phyloP scores from a whole-genome alignment of 2,113 vertebrate genomes.

The Spea multiplicata region DNA sequence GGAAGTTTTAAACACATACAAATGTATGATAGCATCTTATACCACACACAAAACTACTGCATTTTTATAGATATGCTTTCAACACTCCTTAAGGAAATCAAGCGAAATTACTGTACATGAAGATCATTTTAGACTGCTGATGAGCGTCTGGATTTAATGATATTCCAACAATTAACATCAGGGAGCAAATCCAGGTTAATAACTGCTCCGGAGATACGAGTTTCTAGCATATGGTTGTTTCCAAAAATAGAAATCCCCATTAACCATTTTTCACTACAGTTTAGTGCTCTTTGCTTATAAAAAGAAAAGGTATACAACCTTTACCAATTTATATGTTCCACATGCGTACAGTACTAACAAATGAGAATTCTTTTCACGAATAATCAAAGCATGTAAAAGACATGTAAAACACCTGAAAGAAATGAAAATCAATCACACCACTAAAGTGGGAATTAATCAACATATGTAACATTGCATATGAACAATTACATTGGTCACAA shows the following conservation, averaged over 20 bases:
- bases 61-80: conserved; percentile 2
- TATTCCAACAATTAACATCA: conserved; percentile 33
- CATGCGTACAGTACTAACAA: not conserved
- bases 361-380: too few species aligned
- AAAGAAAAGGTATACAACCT: not conserved
- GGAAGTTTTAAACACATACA: not conserved
- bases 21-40: not conserved
- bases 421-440: too few species aligned
- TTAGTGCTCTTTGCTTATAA: not conserved
- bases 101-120: conserved; percentile 7
- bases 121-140: conserved; percentile 25
- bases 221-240: conserved; percentile 18
- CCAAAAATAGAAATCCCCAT: conserved; percentile 31
- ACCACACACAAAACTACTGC: not conserved
- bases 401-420: too few species aligned
- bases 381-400: too few species aligned
- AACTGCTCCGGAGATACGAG: conserved; percentile 38
- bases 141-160: conserved; percentile 26
- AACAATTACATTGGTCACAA: too few species aligned
- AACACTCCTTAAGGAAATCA: conserved; percentile 11
- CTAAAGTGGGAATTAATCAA: too few species aligned
- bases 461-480: too few species aligned
- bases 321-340: not conserved
- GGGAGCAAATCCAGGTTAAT: conserved; percentile 42
- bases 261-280: conserved; percentile 1